These are phyloP conservation scores for Oxytorus armatus DNA, from an alignment of 2,888 invertebrate genomes.

Conservation along the genomic window DNA sequence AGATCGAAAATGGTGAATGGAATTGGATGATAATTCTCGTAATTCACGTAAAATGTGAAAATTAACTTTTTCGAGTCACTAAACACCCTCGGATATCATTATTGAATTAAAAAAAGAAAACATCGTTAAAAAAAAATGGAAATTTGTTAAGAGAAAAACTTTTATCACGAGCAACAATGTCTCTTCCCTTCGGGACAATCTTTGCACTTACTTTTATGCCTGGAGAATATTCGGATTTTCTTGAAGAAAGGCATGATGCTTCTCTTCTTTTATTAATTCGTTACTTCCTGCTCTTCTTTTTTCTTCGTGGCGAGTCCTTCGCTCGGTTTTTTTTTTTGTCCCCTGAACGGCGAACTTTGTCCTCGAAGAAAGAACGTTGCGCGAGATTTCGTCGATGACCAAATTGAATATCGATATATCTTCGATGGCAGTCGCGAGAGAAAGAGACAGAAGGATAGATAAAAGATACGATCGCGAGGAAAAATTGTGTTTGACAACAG, in stretches of 20 bases:
- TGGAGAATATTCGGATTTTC: constrained; percentile 79
- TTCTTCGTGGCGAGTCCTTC: neutral
- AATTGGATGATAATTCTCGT: too few species aligned
- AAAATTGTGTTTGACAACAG: constrained; percentile 10
- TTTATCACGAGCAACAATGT: too few species aligned
- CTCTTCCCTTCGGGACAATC: neutral
- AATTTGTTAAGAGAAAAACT: neutral
- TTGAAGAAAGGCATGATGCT: constrained; percentile 80
- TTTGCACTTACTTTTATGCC: constrained; percentile 79
- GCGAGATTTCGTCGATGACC: constrained; percentile 1
- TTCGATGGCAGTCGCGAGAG: neutral
- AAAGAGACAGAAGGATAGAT: neutral
- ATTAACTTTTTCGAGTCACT: too few species aligned
- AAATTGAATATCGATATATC: constrained; percentile 59
- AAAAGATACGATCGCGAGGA: constrained; percentile 25
- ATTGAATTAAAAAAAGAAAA: too few species aligned
- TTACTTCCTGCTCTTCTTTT: constrained; percentile 11
- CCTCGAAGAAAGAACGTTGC: neutral
- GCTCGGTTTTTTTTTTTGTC: constrained; percentile 4
- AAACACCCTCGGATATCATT: too few species aligned
- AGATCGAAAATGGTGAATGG: too few species aligned
- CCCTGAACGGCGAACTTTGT: constrained; percentile 24
- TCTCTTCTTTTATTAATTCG: constrained; percentile 6
- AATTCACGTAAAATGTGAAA: too few species aligned
- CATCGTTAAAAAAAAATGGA: too few species aligned